Conservation (phyloP, 2,113 vertebrate species). For the Ophiodon elongatus region DNA sequence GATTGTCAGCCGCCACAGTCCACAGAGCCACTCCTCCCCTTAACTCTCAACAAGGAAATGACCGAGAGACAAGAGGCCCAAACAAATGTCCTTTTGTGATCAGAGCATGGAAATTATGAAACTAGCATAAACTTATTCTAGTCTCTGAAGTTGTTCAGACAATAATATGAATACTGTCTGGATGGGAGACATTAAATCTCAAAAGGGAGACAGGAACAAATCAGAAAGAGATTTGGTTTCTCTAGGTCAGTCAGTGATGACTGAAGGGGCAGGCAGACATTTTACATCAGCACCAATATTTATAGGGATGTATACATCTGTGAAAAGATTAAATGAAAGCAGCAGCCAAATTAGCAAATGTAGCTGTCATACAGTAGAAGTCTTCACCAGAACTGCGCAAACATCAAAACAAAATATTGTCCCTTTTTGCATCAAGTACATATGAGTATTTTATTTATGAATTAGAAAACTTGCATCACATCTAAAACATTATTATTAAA, state of each 20-base stretch:
- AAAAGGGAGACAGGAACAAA: constrained; percentile 46
- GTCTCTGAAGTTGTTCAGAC: constrained; percentile 61
- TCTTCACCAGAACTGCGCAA: background rate
- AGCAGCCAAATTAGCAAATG: background rate
- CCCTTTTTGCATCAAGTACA: background rate
- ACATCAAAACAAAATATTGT: background rate
- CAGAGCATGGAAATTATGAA: constrained; percentile 65
- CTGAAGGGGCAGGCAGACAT: background rate
- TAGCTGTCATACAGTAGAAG: background rate
- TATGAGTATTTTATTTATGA: background rate
- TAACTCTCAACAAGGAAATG: constrained; percentile 74
- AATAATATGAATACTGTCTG: constrained; percentile 61
- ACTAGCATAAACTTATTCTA: constrained; percentile 67
- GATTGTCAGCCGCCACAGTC: constrained; percentile 75
- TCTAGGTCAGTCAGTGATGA: constrained; percentile 13
- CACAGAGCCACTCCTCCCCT: constrained; percentile 69
- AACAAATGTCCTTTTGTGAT: constrained; percentile 77
- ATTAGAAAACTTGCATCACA: background rate
- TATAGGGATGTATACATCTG: background rate
- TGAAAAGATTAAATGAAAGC: background rate
- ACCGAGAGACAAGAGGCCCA: constrained; percentile 65
- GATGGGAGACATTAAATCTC: constrained; percentile 48
- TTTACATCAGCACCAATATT: constrained; percentile 10
- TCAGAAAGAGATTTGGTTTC: constrained; percentile 47
- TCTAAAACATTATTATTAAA: background rate